These are phyloP conservation scores for Euphydryas editha DNA, from an alignment of 2,888 invertebrate genomes.

Conservation along the genomic window DNA sequence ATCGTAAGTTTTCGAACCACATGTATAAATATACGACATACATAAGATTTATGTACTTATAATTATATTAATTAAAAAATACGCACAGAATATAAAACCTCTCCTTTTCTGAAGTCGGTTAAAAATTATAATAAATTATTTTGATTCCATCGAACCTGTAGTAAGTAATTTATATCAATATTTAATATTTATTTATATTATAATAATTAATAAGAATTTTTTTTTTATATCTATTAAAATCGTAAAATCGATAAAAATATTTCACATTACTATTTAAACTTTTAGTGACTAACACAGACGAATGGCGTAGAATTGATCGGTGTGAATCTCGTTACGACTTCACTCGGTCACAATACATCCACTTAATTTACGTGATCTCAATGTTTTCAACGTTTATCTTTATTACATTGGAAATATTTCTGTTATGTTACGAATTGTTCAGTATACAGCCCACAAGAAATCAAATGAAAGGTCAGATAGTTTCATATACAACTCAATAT, in stretches of 20 bases:
- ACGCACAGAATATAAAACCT: too few species aligned
- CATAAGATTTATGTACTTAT: too few species aligned
- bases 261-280: slow-evolving; percentile 16
- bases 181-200: neutral
- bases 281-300: slow-evolving; percentile 35
- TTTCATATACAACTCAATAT: too few species aligned
- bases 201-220: neutral
- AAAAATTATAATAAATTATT: too few species aligned
- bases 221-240: too few species aligned
- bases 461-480: too few species aligned
- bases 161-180: too few species aligned
- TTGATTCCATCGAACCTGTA: too few species aligned
- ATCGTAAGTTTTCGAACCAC: too few species aligned
- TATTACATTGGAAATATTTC: neutral
- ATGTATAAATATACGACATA: too few species aligned
- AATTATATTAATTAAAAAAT: too few species aligned
- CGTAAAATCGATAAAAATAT: slow-evolving; percentile 4
- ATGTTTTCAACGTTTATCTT: neutral
- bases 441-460: neutral
- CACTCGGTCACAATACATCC: slow-evolving; percentile 62
- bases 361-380: slow-evolving; percentile 36
- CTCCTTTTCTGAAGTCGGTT: too few species aligned
- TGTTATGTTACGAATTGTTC: neutral
- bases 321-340: slow-evolving; percentile 39
- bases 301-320: slow-evolving; percentile 60